Evolutionary conservation across 1,140 invertebrate genomes (phyloP), one percentile per base, ranked within the genome.

Genomic region (Lerema accius): DNA sequence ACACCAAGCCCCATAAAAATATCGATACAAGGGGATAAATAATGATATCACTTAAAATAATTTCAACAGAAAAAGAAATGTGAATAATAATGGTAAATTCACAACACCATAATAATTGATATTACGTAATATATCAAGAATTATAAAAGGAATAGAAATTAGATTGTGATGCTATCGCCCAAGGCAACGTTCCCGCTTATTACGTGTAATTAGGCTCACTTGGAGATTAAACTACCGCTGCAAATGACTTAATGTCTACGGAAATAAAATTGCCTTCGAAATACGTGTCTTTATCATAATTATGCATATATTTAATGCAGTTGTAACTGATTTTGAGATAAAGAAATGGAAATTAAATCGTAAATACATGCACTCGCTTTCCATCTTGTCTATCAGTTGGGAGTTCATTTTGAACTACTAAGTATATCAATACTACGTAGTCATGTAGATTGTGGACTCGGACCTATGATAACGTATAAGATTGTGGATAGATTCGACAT

Each of bases 101-200:
- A 11, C 3, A 7, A 7, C 35, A n/a, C n/a, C n/a, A 37, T 37
- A 11, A 37, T 40, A 16, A n/a, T 55, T 55, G 7, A 26, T 55
- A 15, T 45, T 59, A 28, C 35, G 17, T 32, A 32, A 59, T 59
- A 39, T 16, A 59, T 32, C 19, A 32, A 42, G 7, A 40, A 55
- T 55, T 39, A 40, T 37, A 62, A 62, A 66, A 39, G 35, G 35
- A 11, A 37, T 37, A 37, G 35, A 37, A 37, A 60, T 37, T 37
- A 37, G 35, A 37, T 11, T 37, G 46, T 63, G 66, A 71, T 71
- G 56, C 15, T 71, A 71, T 71, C 69, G 39, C 14, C 10, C 4
- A 42, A 50, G 68, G 59, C 63, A 70, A 60, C 63, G 65, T 63
- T 65, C 69, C 56, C 48, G 56, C 65, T 65, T 67, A 71, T 71